These are phyloP conservation scores for Escarpia spicata DNA, from an alignment of 2,888 invertebrate genomes.

Conservation along the genomic window DNA sequence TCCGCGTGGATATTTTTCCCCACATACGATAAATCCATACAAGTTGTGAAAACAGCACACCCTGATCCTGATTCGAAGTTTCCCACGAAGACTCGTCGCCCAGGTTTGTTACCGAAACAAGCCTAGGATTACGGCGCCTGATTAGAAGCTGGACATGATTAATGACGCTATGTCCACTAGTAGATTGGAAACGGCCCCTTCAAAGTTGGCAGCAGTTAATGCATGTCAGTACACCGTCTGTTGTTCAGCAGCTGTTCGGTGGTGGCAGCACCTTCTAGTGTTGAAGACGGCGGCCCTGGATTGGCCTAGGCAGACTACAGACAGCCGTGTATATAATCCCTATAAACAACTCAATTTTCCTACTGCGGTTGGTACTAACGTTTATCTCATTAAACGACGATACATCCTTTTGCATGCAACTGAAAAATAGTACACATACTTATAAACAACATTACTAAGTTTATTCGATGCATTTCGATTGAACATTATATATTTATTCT, in stretches of 20 bases:
- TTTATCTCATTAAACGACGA: background rate
- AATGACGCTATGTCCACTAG: background rate
- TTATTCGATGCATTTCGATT: background rate
- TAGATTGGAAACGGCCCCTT: background rate
- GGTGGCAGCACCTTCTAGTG: constrained; percentile 13
- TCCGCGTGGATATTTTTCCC: too few species aligned
- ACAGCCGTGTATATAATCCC: background rate
- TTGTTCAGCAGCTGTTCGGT: background rate
- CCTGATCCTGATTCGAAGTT: background rate
- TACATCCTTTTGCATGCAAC: background rate
- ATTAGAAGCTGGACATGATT: constrained; percentile 6
- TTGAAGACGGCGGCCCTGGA: background rate
- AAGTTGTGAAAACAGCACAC: too few species aligned
- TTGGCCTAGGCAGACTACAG: background rate
- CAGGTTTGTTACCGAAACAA: background rate
- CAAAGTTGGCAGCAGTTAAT: background rate
- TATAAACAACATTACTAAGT: background rate
- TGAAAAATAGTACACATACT: background rate
- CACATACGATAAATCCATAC: too few species aligned
- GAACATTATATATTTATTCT: background rate
- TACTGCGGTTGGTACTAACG: background rate
- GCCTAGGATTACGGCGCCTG: background rate
- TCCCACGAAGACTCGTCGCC: background rate
- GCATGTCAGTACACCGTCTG: background rate
- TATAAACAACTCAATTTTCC: background rate